phyloP scores from a whole-genome alignment of 2,113 vertebrate genomes.

The Thunnus thynnus region DNA sequence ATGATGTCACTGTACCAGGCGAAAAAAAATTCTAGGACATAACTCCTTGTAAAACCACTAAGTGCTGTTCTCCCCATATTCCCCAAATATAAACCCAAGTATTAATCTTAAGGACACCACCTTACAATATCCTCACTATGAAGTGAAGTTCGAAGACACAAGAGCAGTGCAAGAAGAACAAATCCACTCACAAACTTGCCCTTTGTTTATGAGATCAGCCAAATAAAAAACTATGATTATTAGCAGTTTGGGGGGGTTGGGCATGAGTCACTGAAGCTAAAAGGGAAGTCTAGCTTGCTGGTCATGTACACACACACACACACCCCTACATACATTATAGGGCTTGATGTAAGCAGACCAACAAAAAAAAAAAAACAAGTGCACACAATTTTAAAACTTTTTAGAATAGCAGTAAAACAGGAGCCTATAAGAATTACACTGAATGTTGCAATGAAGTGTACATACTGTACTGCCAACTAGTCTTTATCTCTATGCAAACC shows the following conservation, averaged over 20 bases:
- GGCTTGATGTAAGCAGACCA: neutral
- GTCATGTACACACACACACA: constrained; percentile 7
- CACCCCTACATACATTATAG: neutral
- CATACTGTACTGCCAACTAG: constrained; percentile 6
- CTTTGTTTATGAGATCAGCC: neutral
- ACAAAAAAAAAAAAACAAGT: neutral
- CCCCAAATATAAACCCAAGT: neutral
- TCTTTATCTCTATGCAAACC: constrained; percentile 47
- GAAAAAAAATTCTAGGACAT: neutral
- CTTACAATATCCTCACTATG: no score
- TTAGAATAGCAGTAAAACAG: constrained; percentile 12
- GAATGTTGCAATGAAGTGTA: constrained; percentile 8
- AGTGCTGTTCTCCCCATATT: no score
- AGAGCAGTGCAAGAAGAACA: neutral
- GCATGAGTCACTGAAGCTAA: constrained; percentile 5
- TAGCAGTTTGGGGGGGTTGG: neutral
- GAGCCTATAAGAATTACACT: neutral
- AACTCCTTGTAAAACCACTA: neutral
- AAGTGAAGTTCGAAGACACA: no score
- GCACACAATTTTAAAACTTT: neutral
- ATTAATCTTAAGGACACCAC: neutral
- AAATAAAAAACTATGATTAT: neutral
- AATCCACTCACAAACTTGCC: neutral
- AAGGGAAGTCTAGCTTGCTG: constrained; percentile 15
- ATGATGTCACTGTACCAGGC: neutral